Evolutionary conservation across 2,797 vertebrate species (phyloP).

Genomic region (Delichon dasypus): DNA sequence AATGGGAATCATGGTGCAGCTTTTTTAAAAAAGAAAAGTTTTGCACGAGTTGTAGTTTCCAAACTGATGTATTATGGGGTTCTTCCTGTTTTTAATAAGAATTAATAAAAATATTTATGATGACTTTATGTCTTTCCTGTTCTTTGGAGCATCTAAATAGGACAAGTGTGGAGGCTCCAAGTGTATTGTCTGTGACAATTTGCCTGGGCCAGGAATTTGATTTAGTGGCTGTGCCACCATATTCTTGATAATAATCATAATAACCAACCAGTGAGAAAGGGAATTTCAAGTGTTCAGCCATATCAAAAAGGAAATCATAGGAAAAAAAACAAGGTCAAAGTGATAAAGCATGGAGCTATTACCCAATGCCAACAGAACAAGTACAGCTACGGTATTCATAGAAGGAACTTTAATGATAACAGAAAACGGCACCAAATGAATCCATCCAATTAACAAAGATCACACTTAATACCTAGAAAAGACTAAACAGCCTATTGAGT

Average conservation of each 20-base stretch:
- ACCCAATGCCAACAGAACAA: constrained; percentile 26
- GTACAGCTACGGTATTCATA: constrained; percentile 42
- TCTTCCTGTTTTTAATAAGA: constrained; percentile 55
- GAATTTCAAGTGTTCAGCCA: constrained; percentile 25
- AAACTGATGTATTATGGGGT: constrained; percentile 62
- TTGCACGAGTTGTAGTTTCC: constrained; percentile 53
- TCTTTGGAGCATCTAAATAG: not conserved
- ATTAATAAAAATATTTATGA: constrained; percentile 58
- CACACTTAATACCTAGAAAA: constrained; percentile 5
- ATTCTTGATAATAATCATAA: constrained; percentile 65
- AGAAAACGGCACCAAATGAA: constrained; percentile 62
- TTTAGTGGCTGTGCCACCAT: constrained; percentile 47
- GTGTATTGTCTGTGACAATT: constrained; percentile 13
- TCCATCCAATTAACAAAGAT: constrained; percentile 51
- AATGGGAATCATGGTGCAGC: constrained; percentile 38
- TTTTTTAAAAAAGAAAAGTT: not conserved
- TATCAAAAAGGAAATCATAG: constrained; percentile 38
- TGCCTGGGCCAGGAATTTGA: constrained; percentile 34
- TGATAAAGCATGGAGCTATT: constrained; percentile 57
- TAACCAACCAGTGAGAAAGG: constrained; percentile 46
- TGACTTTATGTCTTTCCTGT: constrained; percentile 53
- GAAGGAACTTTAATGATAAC: constrained; percentile 21
- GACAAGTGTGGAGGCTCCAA: not conserved
- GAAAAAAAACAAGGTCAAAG: not conserved
- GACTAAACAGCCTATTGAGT: constrained; percentile 38